phyloP scores from a whole-genome alignment of 2,797 vertebrate species.

The Pipistrellus nathusii region DNA sequence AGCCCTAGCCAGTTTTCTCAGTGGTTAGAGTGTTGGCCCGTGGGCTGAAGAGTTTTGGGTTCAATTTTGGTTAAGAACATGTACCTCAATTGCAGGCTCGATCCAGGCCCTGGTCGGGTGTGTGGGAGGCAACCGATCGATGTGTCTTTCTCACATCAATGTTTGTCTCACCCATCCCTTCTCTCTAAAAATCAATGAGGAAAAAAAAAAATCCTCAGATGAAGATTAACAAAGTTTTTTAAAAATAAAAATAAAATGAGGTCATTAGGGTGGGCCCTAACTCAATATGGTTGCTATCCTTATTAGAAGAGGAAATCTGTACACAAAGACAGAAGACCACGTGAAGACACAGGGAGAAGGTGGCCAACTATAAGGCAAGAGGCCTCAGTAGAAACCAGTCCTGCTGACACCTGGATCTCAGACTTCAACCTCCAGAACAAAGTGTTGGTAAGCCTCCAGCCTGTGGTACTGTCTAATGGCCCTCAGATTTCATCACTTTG shows the following conservation, averaged over 20 bases:
- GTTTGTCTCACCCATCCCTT: no score
- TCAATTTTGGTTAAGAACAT: no score
- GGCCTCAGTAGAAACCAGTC: not conserved
- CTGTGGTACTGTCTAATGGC: not conserved
- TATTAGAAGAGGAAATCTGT: not conserved
- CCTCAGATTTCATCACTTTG: not conserved
- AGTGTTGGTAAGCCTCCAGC: not conserved
- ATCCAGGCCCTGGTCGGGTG: no score
- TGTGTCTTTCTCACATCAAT: no score
- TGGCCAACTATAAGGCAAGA: accelerated
- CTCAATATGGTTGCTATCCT: not conserved
- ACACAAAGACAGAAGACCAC: not conserved
- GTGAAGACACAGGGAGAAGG: not conserved
- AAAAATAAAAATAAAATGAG: not conserved
- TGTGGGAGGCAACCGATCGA: no score
- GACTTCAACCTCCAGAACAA: not conserved
- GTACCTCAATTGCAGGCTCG: no score
- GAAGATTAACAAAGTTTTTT: no score
- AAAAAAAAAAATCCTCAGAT: no score
- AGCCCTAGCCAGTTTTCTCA: no score
- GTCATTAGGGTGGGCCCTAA: not conserved
- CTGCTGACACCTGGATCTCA: not conserved
- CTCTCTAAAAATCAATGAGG: no score
- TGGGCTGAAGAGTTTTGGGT: no score
- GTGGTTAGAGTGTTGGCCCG: no score